These are phyloP conservation scores for Dynastes grantii DNA, from an alignment of 2,888 invertebrate genomes.

Conservation along the genomic window DNA sequence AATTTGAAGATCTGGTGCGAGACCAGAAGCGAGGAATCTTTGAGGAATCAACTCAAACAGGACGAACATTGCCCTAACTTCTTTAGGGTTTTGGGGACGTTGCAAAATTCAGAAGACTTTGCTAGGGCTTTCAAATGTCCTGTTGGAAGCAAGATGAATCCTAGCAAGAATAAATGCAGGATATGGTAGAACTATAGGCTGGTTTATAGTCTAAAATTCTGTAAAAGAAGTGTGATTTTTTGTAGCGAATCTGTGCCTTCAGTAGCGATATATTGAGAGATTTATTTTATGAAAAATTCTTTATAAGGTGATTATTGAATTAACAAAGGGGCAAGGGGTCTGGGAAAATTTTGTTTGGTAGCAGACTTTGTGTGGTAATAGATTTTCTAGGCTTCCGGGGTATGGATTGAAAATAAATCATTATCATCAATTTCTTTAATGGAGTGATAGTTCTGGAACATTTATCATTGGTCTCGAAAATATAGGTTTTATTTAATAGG, in stretches of 20 bases:
- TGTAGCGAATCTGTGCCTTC: conserved; percentile 47
- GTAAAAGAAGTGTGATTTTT: conserved; percentile 45
- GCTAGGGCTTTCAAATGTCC: conserved; percentile 77
- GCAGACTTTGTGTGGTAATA: no score
- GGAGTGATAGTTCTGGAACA: no score
- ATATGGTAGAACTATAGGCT: conserved; percentile 69
- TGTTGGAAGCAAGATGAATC: conserved; percentile 74
- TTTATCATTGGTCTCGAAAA: no score
- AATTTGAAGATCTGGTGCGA: conserved; percentile 87
- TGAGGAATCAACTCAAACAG: conserved; percentile 75
- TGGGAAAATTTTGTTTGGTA: no score
- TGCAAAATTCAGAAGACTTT: conserved; percentile 84
- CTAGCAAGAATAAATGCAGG: conserved; percentile 70
- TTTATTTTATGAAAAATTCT: not conserved
- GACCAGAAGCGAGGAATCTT: conserved; percentile 77
- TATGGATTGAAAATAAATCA: no score
- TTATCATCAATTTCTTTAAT: no score
- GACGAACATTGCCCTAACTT: conserved; percentile 85
- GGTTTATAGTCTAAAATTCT: conserved; percentile 50
- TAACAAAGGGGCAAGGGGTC: no score
- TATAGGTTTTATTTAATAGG: no score
- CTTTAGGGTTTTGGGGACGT: conserved; percentile 79
- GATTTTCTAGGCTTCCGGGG: no score
- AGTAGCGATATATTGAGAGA: conserved; percentile 29
- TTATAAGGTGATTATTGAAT: not conserved